A percentile compares a stretch with the other conserved stretches of the same genome.
phyloP scores from a whole-genome alignment of 2,797 vertebrate species.

The Hypotaenidia philippensis region DNA sequence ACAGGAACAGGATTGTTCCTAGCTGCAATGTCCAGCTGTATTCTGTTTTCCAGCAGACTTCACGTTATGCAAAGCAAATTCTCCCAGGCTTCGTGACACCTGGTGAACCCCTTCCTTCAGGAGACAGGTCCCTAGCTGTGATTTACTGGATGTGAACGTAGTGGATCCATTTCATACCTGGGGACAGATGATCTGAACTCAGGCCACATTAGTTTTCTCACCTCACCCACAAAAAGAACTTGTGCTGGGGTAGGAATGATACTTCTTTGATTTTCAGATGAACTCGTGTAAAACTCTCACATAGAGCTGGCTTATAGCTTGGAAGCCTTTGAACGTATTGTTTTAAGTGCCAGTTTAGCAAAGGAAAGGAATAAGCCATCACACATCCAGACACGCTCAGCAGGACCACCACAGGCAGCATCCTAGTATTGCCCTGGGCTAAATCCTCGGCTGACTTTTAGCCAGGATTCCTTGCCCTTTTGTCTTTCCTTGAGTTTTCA shows the following conservation, averaged over 20 bases:
- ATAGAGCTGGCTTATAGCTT: background rate
- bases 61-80: background rate
- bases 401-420: background rate
- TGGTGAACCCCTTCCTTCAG: background rate
- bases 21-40: background rate
- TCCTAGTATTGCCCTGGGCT: background rate
- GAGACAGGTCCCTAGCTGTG: background rate
- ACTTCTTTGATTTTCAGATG: background rate
- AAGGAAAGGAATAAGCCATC: conserved; percentile 21
- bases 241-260: background rate
- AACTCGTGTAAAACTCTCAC: background rate
- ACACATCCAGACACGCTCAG: background rate
- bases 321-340: conserved; percentile 22
- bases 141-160: background rate
- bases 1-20: background rate
- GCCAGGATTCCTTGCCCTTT: background rate
- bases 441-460: background rate
- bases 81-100: background rate
- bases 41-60: background rate
- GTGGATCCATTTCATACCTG: background rate
- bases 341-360: conserved; percentile 1
- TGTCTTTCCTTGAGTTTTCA: background rate
- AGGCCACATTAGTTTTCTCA: background rate
- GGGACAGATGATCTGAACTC: background rate
- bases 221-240: background rate